phyloP scores from a whole-genome alignment of 2,888 invertebrate genomes.

The Agrochola lychnidis region DNA sequence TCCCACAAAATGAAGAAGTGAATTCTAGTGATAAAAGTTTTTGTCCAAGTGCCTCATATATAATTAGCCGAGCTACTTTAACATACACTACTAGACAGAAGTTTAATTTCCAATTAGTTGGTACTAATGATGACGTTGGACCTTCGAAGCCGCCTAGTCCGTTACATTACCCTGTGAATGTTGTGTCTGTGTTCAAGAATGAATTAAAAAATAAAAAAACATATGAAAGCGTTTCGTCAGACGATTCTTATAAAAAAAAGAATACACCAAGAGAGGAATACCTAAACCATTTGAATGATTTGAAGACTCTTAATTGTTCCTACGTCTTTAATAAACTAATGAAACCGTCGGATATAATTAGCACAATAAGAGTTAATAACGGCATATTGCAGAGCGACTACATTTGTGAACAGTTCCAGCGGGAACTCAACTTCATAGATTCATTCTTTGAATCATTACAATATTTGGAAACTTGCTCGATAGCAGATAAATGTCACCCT shows the following conservation, averaged over 20 bases:
- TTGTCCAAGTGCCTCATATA: conserved; percentile 78
- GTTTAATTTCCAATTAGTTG: conserved; percentile 84
- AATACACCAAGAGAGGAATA: conserved; percentile 60
- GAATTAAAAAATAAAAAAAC: conserved; percentile 71
- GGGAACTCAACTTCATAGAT: conserved; percentile 88
- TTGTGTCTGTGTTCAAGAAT: conserved; percentile 83
- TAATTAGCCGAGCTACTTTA: conserved; percentile 83
- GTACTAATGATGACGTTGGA: conserved; percentile 72
- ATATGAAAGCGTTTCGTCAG: conserved; percentile 53
- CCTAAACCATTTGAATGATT: conserved; percentile 72
- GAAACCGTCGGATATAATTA: conserved; percentile 88
- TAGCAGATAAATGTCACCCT: conserved; percentile 77
- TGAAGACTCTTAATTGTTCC: conserved; percentile 78
- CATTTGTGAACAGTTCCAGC: conserved; percentile 86
- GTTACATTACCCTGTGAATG: conserved; percentile 82
- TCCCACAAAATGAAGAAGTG: conserved; percentile 67
- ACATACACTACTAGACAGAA: conserved; percentile 86
- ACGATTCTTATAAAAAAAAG: conserved; percentile 65
- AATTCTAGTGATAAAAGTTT: conserved; percentile 68
- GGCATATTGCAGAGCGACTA: conserved; percentile 80
- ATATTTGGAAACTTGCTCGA: conserved; percentile 84
- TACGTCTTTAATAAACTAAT: conserved; percentile 81
- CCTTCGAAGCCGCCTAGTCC: conserved; percentile 76
- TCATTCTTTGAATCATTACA: conserved; percentile 88
- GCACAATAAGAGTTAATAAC: conserved; percentile 82